Base-by-base conservation (phyloP, 2,113 vertebrate species). In the Jacana jacana region DNA sequence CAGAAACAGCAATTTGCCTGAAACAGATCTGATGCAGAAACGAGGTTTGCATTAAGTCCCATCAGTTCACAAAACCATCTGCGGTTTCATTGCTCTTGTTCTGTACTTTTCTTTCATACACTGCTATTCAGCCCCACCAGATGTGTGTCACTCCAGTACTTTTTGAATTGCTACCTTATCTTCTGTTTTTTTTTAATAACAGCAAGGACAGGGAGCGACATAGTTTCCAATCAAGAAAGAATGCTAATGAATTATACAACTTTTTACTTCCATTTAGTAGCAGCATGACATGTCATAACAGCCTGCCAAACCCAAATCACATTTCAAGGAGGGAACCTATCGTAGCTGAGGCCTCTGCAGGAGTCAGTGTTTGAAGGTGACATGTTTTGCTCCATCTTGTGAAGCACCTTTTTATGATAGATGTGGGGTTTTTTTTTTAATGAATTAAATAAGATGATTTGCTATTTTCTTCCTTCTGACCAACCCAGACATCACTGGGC, bases 161-260 rank as follows among this genome's bases (percentile, higher is more conserved):
- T 91, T 81, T 54, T 78, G 48, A 81, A 64, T 73, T 7, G 77
- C 30, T 57, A 44, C 37, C n/a, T 60, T 90, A 33, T 89, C 40
- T 64, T 93, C 35, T 66, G 6, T 49, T 75, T 87, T 85, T 39
- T 46, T 46, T 46, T 3, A 77, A 27, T 64, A 90, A 58, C 13
- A 66, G 58, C 35, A 81, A 54, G 46, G 51, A 46, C 81, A 94
- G 81, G 49, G 86, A 81, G 20, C 73, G 72, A 27, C 4, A 2
- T 86, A 86, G 69, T 79, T 95, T 94, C 66, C 68, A 72, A 44
- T 85, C 82, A 60, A 91, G 83, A 87, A 77, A 63, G 75, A 94
- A 94, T 86, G 61, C 61, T 93, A 92, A 77, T 90, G 48, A 73
- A 75, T 96, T 86, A 52, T 61, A 86, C 16, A 54, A 69, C 39